Evolutionary conservation across 2,797 vertebrate genomes (phyloP).

Genomic region (Rhinichthys osculus): DNA sequence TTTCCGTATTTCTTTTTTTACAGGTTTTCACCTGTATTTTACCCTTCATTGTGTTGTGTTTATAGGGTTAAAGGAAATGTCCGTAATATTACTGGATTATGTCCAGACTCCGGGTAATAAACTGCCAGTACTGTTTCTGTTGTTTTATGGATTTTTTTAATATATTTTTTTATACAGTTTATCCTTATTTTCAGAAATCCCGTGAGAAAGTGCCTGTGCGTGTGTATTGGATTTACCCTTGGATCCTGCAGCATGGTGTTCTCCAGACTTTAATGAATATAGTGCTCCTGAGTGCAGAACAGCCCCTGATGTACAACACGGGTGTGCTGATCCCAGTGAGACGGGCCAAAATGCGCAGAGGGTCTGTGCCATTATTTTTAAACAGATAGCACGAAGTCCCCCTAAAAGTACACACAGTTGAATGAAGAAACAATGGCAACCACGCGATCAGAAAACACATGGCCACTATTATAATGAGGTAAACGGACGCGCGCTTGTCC

Average conservation of each 20-base stretch:
- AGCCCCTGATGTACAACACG: constrained; percentile 75
- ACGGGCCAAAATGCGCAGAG: not conserved
- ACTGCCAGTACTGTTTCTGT: too few relatives aligned
- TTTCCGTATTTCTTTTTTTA: too few relatives aligned
- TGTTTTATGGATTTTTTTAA: too few relatives aligned
- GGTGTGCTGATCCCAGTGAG: not conserved
- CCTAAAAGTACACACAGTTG: constrained; percentile 69
- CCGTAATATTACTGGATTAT: too few relatives aligned
- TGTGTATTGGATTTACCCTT: constrained; percentile 31
- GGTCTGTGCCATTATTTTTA: constrained; percentile 74
- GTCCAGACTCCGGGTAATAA: too few relatives aligned
- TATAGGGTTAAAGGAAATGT: too few relatives aligned
- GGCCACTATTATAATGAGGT: constrained; percentile 67
- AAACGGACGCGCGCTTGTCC: constrained; percentile 73
- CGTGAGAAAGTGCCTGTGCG: not conserved
- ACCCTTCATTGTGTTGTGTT: too few relatives aligned
- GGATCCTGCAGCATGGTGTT: constrained; percentile 47
- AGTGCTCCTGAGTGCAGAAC: constrained; percentile 64
- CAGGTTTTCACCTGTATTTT: too few relatives aligned
- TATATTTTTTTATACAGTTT: too few relatives aligned
- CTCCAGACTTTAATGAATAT: constrained; percentile 73
- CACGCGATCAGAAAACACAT: too few relatives aligned
- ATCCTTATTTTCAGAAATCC: not conserved
- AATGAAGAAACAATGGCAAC: constrained; percentile 53
- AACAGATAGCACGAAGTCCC: constrained; percentile 68